Percentiles rank a stretch among this genome's conserved stretches.
phyloP scores from a whole-genome alignment of 1,140 invertebrate genomes.

The Drosophila dunni region DNA sequence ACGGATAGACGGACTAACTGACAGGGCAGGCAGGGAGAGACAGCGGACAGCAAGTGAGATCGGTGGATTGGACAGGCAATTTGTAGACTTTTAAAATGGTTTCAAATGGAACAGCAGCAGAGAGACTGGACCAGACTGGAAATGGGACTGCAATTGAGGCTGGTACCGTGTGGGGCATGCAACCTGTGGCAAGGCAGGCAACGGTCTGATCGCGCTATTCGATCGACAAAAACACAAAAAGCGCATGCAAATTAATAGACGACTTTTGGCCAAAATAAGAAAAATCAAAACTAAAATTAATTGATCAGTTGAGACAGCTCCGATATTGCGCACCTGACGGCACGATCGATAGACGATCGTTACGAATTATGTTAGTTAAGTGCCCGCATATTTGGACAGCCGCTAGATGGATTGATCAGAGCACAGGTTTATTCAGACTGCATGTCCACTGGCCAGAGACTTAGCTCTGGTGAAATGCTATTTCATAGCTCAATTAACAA shows the following conservation, averaged over 20 bases:
- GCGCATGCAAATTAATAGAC: constrained; percentile 79
- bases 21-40: constrained; percentile 24
- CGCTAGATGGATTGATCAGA: constrained; percentile 47
- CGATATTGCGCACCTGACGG: constrained; percentile 60
- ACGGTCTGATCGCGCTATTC: constrained; percentile 17
- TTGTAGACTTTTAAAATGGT: constrained; percentile 80
- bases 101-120: constrained; percentile 59
- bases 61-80: constrained; percentile 72
- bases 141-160: background rate
- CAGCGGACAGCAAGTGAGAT: constrained; percentile 12
- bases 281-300: constrained; percentile 72
- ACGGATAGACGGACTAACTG: constrained; percentile 56
- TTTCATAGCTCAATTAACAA: constrained; percentile 69
- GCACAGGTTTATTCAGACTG: background rate
- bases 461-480: constrained; percentile 63
- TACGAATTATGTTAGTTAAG: constrained; percentile 63
- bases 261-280: constrained; percentile 47
- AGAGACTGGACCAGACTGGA: constrained; percentile 21
- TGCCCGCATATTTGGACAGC: constrained; percentile 62
- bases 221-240: constrained; percentile 42
- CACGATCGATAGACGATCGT: constrained; percentile 59
- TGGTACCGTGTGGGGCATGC: constrained; percentile 13
- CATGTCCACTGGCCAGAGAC: background rate
- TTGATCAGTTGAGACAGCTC: constrained; percentile 74
- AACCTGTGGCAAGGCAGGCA: constrained; percentile 38